A percentile compares a stretch with the other conserved stretches of the same genome.
Evolutionary conservation across 2,888 invertebrate species (phyloP).

Genomic region (Brenthis ino): DNA sequence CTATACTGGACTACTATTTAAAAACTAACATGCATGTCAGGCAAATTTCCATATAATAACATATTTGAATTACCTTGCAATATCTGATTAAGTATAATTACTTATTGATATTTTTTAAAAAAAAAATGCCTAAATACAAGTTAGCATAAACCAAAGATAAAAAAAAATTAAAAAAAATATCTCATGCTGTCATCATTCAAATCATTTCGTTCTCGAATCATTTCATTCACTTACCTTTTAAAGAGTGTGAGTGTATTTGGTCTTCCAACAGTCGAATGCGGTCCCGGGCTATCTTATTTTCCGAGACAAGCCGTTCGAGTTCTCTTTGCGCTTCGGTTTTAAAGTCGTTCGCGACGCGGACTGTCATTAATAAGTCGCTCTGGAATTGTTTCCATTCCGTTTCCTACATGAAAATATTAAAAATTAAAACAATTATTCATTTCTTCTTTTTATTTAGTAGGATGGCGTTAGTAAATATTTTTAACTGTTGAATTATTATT

Average conservation of each 20-base stretch:
- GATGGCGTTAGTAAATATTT: no score
- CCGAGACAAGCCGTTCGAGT: constrained; percentile 89
- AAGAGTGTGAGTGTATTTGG: constrained; percentile 91
- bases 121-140: constrained; percentile 19
- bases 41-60: neutral
- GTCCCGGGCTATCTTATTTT: constrained; percentile 91
- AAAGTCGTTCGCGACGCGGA: constrained; percentile 97
- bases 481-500: no score
- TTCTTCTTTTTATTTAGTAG: no score
- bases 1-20: constrained; percentile 1
- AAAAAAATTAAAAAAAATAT: neutral
- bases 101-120: no score
- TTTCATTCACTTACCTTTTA: constrained; percentile 83
- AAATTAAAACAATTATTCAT: neutral
- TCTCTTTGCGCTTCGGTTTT: constrained; percentile 96
- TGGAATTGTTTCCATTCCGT: constrained; percentile 98
- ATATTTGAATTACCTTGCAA: neutral
- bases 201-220: neutral
- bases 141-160: constrained; percentile 2
- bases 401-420: constrained; percentile 72
- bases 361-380: constrained; percentile 94
- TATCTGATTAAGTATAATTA: no score
- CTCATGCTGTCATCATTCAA: constrained; percentile 10
- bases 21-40: neutral
- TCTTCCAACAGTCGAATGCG: constrained; percentile 88